Conservation (phyloP, 1,140 invertebrate genomes). For the Sitophilus oryzae region DNA sequence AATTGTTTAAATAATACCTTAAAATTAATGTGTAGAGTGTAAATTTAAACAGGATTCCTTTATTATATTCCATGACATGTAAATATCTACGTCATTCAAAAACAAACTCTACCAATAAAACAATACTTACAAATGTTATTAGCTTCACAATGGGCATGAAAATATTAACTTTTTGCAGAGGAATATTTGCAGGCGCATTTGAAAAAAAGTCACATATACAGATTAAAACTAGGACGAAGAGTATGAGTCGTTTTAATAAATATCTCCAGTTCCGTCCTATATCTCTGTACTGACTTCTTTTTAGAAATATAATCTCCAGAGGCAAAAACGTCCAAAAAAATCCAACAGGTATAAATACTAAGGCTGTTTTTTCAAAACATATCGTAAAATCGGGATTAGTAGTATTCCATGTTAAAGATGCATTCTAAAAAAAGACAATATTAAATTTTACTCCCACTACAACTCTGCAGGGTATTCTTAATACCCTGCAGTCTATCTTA, state of each 20-base stretch:
- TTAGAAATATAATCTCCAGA: slow-evolving; percentile 71
- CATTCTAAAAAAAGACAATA: slow-evolving; percentile 21
- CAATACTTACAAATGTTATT: slow-evolving; percentile 70
- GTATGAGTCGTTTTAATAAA: slow-evolving; percentile 69
- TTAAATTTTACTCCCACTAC: no score
- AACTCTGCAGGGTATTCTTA: no score
- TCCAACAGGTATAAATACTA: slow-evolving; percentile 79
- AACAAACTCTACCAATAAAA: no score
- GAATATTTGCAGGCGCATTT: slow-evolving; percentile 45
- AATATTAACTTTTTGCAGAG: slow-evolving; percentile 59
- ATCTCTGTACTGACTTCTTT: slow-evolving; percentile 67
- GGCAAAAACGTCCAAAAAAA: slow-evolving; percentile 75
- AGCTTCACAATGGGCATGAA: slow-evolving; percentile 69
- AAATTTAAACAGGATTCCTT: no score
- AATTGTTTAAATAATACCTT: no score
- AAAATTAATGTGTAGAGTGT: no score
- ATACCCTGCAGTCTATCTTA: no score
- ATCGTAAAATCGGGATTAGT: slow-evolving; percentile 72
- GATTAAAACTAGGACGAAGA: slow-evolving; percentile 54
- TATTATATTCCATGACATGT: no score
- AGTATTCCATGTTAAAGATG: slow-evolving; percentile 67
- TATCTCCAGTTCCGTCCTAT: slow-evolving; percentile 78
- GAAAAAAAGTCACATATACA: slow-evolving; percentile 50
- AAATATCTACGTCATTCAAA: no score
- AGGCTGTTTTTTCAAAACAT: slow-evolving; percentile 82